Base-by-base conservation (phyloP, 1,140 invertebrate genomes). In the Heliconius congener region DNA sequence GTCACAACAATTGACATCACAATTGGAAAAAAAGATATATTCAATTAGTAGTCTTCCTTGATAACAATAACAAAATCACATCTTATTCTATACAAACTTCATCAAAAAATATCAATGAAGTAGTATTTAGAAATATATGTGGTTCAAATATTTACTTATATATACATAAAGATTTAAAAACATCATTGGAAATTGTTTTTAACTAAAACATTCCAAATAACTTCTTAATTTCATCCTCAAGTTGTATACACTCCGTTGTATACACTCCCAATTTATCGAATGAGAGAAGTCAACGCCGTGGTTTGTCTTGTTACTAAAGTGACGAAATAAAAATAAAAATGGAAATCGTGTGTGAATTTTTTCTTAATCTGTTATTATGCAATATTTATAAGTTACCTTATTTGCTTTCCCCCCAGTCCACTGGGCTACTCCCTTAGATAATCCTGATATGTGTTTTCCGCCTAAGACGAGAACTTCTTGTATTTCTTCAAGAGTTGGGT, bases 401-500 rank as follows among this genome's bases (percentile, higher is more conserved):
- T 93, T 87, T 3, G 88, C 82, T 80, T 96, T 96, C 72, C 96
- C 97, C 50, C 96, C 97, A 71, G 96, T 97, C 99, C 98, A 99
- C 89, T 98, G 98, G 4, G 97, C 96, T 70, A 99, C 97, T 27
- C 98, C 98, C 95, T 98, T 99, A 2, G 98, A 96, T 37, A 99
- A 97, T 37, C 97, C 96, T 3, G 98, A 96, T 74, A 99, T 98
- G 76, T 96, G 96, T 94, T 97, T 97, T 11, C 98, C 98, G 30
- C 97, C 97, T 50, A 96, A 95, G 37, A 97, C 96, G n/a, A 99
- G 95, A 23, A 97, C 96, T 82, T 99, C 98, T 94, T 99, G 98
- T 42, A 99, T 97, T 80, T 99, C 98, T 81, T 99, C 98, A 76
- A 99, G 92, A 83, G 96, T 98, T 60, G 98, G 98, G 81, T 97